phyloP scores from a whole-genome alignment of 2,113 vertebrate genomes.

The Centropus bengalensis region DNA sequence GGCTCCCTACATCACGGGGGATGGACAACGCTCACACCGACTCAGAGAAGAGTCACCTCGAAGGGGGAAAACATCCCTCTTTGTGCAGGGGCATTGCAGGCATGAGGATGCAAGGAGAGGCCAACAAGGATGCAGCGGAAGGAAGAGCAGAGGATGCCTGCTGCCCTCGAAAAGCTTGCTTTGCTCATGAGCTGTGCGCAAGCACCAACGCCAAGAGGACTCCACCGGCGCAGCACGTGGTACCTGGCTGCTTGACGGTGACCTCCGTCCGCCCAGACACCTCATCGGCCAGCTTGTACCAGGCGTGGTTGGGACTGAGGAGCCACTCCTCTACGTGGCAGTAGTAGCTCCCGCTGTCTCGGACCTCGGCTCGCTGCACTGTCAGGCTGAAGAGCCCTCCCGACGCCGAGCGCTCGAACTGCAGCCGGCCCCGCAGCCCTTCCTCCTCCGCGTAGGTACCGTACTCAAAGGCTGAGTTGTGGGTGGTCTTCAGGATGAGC shows the following conservation, averaged over 20 bases:
- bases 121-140: neutral
- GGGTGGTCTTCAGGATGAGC: constrained; percentile 92
- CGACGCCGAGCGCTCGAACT: constrained; percentile 86
- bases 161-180: neutral
- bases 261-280: constrained; percentile 87
- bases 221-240: fast-evolving
- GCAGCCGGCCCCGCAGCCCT: constrained; percentile 86
- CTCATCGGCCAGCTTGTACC: constrained; percentile 84
- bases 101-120: neutral
- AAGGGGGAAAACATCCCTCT: neutral
- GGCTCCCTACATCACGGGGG: fast-evolving
- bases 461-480: constrained; percentile 86
- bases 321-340: constrained; percentile 92
- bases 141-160: neutral
- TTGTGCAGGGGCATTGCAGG: fast-evolving
- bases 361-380: constrained; percentile 87
- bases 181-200: fast-evolving
- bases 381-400: constrained; percentile 90
- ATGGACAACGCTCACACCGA: neutral
- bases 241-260: constrained; percentile 90
- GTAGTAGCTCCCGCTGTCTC: constrained; percentile 94
- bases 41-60: neutral
- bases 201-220: fast-evolving
- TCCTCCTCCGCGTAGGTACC: constrained; percentile 93
- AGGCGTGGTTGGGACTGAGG: constrained; percentile 80